A percentile compares a stretch with the other conserved stretches of the same genome.
phyloP scores from a whole-genome alignment of 2,888 invertebrate genomes.

The Danaus chrysippus region DNA sequence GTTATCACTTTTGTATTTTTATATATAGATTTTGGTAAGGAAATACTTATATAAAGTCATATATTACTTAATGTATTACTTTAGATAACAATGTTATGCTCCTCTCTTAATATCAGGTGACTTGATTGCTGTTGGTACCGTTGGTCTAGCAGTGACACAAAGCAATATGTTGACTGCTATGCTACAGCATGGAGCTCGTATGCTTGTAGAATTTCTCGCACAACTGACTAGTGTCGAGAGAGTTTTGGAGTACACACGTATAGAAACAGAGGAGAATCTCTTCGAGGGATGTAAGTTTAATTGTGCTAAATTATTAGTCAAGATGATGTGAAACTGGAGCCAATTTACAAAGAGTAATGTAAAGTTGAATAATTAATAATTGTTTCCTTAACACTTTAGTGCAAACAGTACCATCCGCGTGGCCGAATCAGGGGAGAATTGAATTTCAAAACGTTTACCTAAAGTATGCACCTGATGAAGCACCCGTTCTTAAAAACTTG shows the following conservation, averaged over 20 bases:
- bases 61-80: neutral
- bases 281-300: no score
- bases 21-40: slow-evolving; percentile 66
- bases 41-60: neutral
- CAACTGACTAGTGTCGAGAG: slow-evolving; percentile 91
- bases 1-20: slow-evolving; percentile 83
- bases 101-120: slow-evolving; percentile 43
- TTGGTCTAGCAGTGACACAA: slow-evolving; percentile 83
- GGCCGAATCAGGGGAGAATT: slow-evolving; percentile 82
- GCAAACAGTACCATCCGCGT: slow-evolving; percentile 68
- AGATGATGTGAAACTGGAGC: no score
- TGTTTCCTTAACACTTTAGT: neutral
- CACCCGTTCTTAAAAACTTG: slow-evolving; percentile 80
- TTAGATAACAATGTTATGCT: neutral
- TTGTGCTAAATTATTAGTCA: no score
- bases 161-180: slow-evolving; percentile 80
- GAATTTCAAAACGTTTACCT: slow-evolving; percentile 80
- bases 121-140: slow-evolving; percentile 75
- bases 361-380: no score
- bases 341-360: no score
- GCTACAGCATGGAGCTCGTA: slow-evolving; percentile 88
- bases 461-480: slow-evolving; percentile 80
- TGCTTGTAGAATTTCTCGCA: slow-evolving; percentile 89
- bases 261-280: slow-evolving; percentile 80
- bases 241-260: slow-evolving; percentile 87